phyloP scores from a whole-genome alignment of 2,113 vertebrate species.

The Xyrauchen texanus region DNA sequence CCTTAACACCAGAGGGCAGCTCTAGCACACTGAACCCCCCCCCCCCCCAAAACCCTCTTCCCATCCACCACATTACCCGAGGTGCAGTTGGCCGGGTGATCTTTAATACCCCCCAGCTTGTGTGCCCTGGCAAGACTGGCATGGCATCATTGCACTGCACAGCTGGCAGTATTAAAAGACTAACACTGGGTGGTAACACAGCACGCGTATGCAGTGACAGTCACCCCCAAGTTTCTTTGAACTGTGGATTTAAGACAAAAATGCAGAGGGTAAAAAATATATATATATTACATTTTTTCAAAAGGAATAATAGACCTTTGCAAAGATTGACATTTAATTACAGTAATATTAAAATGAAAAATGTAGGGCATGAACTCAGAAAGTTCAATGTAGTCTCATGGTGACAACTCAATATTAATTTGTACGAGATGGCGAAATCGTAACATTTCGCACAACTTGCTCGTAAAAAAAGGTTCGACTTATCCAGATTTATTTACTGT shows the following conservation, averaged over 20 bases:
- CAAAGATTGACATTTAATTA: too few relatives aligned
- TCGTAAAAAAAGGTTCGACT: too few relatives aligned
- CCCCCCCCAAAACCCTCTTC: neutral
- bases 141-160: slow-evolving; percentile 51
- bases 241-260: neutral
- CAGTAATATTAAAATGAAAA: too few relatives aligned
- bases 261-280: neutral
- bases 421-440: too few relatives aligned
- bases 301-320: too few relatives aligned
- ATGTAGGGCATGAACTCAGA: too few relatives aligned
- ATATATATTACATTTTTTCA: too few relatives aligned
- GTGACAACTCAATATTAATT: too few relatives aligned
- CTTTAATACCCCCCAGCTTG: neutral
- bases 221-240: neutral
- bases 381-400: too few relatives aligned
- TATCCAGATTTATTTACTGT: too few relatives aligned
- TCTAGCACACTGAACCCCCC: slow-evolving; percentile 59
- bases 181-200: slow-evolving; percentile 65
- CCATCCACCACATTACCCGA: neutral
- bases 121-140: slow-evolving; percentile 52
- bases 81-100: neutral
- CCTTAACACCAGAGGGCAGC: slow-evolving; percentile 74
- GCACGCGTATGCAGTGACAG: slow-evolving; percentile 52
- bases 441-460: too few relatives aligned
- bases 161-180: slow-evolving; percentile 70